Conservation (phyloP, 2,888 invertebrate genomes). For the Spisula subtruncata region DNA sequence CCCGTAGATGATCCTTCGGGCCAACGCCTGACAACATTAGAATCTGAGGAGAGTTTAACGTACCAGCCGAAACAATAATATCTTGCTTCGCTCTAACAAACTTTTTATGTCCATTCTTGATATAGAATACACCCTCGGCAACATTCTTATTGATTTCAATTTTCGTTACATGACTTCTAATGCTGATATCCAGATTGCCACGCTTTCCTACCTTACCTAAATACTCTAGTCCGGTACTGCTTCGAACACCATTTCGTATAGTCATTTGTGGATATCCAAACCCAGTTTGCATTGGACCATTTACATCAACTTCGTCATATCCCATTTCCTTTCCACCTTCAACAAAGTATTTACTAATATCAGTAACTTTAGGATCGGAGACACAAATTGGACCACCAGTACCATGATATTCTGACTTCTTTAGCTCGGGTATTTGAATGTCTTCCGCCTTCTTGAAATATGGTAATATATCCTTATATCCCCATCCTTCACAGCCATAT, state of each 20-base stretch:
- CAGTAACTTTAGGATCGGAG: conserved; percentile 70
- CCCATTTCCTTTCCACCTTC: conserved; percentile 90
- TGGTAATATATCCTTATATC: conserved; percentile 31
- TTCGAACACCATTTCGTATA: conserved; percentile 76
- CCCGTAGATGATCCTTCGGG: conserved; percentile 36
- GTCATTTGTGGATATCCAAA: conserved; percentile 37
- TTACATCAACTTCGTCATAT: conserved; percentile 88
- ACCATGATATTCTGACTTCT: conserved; percentile 79
- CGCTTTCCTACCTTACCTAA: conserved; percentile 10
- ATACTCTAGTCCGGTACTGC: conserved; percentile 76
- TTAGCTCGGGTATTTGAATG: conserved; percentile 84
- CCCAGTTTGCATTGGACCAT: conserved; percentile 31
- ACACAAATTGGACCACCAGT: conserved; percentile 81
- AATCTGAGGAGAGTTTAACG: conserved; percentile 46
- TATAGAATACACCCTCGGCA: conserved; percentile 33
- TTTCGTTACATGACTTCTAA: conserved; percentile 41
- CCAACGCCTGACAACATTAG: conserved; percentile 45
- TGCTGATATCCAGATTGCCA: conserved; percentile 34
- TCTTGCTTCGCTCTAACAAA: conserved; percentile 37
- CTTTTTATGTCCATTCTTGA: conserved; percentile 31
- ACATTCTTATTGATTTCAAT: conserved; percentile 29
- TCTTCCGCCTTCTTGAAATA: conserved; percentile 88
- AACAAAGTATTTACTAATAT: conserved; percentile 78
- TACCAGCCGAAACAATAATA: conserved; percentile 42
- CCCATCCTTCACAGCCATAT: conserved; percentile 51